Evolutionary conservation across 1,140 invertebrate genomes (phyloP), one percentile per base, ranked within the genome.

Genomic region (Drosophila melanica): DNA sequence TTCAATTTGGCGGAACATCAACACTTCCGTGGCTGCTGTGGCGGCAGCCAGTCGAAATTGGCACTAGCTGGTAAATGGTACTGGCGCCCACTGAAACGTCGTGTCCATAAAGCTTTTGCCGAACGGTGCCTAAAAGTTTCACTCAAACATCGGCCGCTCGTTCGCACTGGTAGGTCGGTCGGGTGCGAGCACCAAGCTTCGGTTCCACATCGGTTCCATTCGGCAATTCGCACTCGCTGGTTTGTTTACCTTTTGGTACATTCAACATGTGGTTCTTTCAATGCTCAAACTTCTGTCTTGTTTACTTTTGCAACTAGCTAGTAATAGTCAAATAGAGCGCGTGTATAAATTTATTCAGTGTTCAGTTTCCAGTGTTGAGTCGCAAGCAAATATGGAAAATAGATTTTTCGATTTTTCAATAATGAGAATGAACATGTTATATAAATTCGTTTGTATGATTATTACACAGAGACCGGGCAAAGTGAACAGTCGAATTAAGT

Each of bases 211-310:
- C 74, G 79, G 68, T 33, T n/a, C 12, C 42, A 42, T 55, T 80
- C 73, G 79, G 75, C 18, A 18, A 9, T 4, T 47, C 53, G 51
- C 33, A 8, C 20, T 64, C 37, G 67, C 54, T 42, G 71, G 64
- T 57, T 90, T 90, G 87, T 90, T 90, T 90, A 90, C 79, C 45
- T 81, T 72, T 69, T 53, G 12, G 12, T 3, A 18, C 72, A 64
- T 67, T 58, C 81, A 85, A 85, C 81, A 85, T 69, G 81, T 85
- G 76, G 78, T 67, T 66, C 4, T n/a, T 53, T 0, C 2, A 23
- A 2, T n/a, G 6, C 58, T 47, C 16, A 33, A 30, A n/a, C 37
- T 37, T 54, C 23, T 11, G 10, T n/a, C 20, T 30, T 69, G 41
- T 63, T 63, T 62, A 62, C 59, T 50, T 54, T 47, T 1, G 5